Base-by-base conservation (phyloP, 2,888 invertebrate species). In the Yponomeuta evonymella region DNA sequence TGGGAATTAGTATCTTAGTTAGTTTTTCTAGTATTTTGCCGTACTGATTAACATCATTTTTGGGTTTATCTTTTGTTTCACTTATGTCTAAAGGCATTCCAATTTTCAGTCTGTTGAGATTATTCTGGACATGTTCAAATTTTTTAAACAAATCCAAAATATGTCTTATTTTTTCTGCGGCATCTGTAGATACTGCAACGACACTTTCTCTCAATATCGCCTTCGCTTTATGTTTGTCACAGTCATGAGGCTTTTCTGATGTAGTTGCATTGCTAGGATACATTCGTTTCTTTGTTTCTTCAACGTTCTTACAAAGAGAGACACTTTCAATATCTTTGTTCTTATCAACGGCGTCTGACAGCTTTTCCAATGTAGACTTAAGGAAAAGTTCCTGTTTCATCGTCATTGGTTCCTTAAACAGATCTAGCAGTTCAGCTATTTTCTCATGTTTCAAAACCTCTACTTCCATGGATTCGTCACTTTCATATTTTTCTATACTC, bases 371-470 rank as follows among this genome's bases (percentile, higher is more conserved):
- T 63, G 89, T 87, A 75, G 80, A 84, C 76, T 87, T 90, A 1
- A 92, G 74, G 73, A 91, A 88, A 0, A 62, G 74, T 78, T 90
- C 90, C 78, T 92, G 90, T 71, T 87, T 83, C 63, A 89, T 75
- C 73, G 85, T 86, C 4, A 90, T 75, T 3, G 91, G 91, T 73
- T 90, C 89, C 75, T 88, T 88, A 70, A 92, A 92, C 43, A 92
- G 76, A 5, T 89, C 88, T 1, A 92, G 72, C 58, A 92, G 78
- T 70, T 89, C 86, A 2, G 83, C 75, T 71, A 91, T 85, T 76
- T 89, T 92, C 69, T 88, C 83, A 71, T 88, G 87, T 77, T 89
- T 90, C 12, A 89, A 72, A 23, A 75, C 73, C 72, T 91, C 89
- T 5, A 82, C 83, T 78, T 89, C 88, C 48, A 79, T 74, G 0